These are phyloP conservation scores for Rhynchomys soricoides DNA, from an alignment of 2,113 vertebrate species.

Conservation along the genomic window DNA sequence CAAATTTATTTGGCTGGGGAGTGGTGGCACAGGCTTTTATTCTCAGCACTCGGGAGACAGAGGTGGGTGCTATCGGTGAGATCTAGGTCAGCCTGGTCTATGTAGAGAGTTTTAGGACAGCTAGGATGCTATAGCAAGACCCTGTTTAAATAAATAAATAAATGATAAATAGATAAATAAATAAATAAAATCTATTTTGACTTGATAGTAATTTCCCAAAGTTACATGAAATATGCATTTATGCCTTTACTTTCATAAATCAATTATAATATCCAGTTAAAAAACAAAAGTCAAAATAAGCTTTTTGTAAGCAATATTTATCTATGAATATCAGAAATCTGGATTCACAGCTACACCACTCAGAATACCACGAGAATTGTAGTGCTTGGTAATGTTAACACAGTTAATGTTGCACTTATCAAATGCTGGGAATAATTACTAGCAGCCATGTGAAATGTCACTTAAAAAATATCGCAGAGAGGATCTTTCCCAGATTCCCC, in stretches of 20 bases:
- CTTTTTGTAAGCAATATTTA: conserved; percentile 40
- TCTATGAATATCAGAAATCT: conserved; percentile 80
- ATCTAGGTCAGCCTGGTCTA: not conserved
- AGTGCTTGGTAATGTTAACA: conserved; percentile 57
- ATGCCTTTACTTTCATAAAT: conserved; percentile 70
- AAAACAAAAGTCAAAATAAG: conserved; percentile 69
- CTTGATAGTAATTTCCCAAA: conserved; percentile 47
- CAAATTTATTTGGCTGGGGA: not conserved
- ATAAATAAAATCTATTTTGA: not conserved
- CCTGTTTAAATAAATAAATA: not conserved
- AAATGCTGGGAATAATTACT: conserved; percentile 72
- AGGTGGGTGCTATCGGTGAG: not conserved
- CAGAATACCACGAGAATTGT: conserved; percentile 65
- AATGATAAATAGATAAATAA: not conserved
- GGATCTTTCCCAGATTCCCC: conserved; percentile 68
- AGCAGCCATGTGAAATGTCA: conserved; percentile 67
- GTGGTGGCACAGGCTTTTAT: not conserved
- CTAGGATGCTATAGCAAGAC: not conserved
- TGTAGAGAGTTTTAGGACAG: not conserved
- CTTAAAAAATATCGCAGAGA: conserved; percentile 46
- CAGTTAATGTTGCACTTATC: conserved; percentile 71
- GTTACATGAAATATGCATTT: conserved; percentile 21
- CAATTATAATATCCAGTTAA: conserved; percentile 65
- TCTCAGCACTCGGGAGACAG: not conserved
- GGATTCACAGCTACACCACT: conserved; percentile 69